phyloP scores from a whole-genome alignment of 2,113 vertebrate genomes.

The Gila orcuttii region DNA sequence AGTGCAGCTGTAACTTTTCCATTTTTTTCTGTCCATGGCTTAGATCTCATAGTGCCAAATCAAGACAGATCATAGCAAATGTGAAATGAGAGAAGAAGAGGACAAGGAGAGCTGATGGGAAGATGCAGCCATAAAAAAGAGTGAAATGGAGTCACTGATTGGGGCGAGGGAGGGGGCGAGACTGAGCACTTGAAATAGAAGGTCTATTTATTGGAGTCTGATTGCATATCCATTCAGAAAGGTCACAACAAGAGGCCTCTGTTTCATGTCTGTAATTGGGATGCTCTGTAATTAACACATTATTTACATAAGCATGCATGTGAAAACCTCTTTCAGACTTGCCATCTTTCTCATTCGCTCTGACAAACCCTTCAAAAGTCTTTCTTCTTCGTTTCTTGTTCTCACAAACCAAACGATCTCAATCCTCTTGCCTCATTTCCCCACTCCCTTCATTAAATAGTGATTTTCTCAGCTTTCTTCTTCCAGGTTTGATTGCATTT shows the following conservation, averaged over 20 bases:
- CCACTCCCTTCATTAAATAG: constrained; percentile 8
- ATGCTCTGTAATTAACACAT: constrained; percentile 60
- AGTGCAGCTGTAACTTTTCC: not conserved
- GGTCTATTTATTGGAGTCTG: constrained; percentile 60
- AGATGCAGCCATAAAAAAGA: constrained; percentile 28
- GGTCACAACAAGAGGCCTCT: constrained; percentile 59
- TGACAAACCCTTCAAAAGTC: constrained; percentile 22
- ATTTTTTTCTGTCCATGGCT: constrained; percentile 6
- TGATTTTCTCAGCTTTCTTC: constrained; percentile 14
- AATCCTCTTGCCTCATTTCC: not conserved
- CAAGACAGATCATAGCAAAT: constrained; percentile 23
- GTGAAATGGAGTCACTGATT: constrained; percentile 21
- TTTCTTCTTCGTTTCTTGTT: not conserved
- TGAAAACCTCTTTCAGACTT: constrained; percentile 38
- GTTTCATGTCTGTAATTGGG: constrained; percentile 57
- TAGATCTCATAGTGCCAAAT: constrained; percentile 15
- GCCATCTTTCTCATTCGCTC: constrained; percentile 33
- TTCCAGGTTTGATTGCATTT: constrained; percentile 25
- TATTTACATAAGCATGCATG: constrained; percentile 59
- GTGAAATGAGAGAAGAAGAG: constrained; percentile 14
- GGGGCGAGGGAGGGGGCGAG: not conserved
- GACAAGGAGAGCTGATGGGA: constrained; percentile 27
- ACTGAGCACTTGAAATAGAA: constrained; percentile 57
- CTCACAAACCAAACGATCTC: constrained; percentile 12
- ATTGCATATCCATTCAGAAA: constrained; percentile 59